These are phyloP conservation scores for Epinotia ramella DNA, from an alignment of 2,888 invertebrate genomes.

Conservation along the genomic window DNA sequence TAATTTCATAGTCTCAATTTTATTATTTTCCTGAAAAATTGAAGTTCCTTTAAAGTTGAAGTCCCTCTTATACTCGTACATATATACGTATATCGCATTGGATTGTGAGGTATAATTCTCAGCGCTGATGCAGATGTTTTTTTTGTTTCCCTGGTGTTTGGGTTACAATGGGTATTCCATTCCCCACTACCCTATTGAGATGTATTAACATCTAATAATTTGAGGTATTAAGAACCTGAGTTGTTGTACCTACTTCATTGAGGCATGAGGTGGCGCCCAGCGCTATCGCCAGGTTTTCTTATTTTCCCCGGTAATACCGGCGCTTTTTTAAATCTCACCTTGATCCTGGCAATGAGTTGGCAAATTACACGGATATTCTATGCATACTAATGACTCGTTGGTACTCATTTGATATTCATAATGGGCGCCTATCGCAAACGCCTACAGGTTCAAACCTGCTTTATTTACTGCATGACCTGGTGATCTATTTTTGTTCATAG, in stretches of 20 bases:
- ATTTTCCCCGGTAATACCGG: conserved; percentile 52
- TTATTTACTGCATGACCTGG: conserved; percentile 40
- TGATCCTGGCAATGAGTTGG: conserved; percentile 71
- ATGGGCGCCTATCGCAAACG: conserved; percentile 45
- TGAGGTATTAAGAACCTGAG: neutral
- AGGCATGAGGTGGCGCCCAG: conserved; percentile 11
- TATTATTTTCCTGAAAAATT: too few species aligned
- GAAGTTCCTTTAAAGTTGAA: too few species aligned
- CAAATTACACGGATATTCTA: conserved; percentile 70
- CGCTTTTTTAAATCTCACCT: conserved; percentile 66
- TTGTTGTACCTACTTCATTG: neutral
- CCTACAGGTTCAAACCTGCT: conserved; percentile 42
- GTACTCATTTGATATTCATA: conserved; percentile 52
- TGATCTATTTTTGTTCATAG: neutral
- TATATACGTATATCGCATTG: too few species aligned
- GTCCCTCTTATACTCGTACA: too few species aligned
- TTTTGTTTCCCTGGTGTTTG: too few species aligned
- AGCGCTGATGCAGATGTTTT: too few species aligned
- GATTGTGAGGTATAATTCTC: too few species aligned
- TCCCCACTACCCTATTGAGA: too few species aligned
- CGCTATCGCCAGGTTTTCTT: conserved; percentile 47
- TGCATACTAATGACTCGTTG: conserved; percentile 69
- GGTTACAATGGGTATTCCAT: too few species aligned
- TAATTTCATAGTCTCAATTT: too few species aligned
- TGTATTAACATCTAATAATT: too few species aligned